Evolutionary conservation across 2,888 invertebrate species (phyloP).

Genomic region (Leptodirus hochenwartii): DNA sequence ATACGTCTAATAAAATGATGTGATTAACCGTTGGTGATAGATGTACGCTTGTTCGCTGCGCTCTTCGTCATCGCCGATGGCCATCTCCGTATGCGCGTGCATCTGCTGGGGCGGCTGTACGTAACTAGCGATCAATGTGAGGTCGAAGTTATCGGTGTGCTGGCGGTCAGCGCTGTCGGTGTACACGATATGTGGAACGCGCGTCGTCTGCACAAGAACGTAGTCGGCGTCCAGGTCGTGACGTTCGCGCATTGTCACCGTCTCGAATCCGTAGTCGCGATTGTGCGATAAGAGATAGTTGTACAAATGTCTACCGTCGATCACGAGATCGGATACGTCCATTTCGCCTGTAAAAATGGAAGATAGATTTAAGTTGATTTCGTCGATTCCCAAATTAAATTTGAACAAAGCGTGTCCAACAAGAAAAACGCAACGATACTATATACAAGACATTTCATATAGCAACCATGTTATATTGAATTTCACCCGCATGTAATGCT

Average conservation of each 20-base stretch:
- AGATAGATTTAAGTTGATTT: slow-evolving; percentile 25
- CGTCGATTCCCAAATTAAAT: slow-evolving; percentile 2
- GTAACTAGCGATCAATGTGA: slow-evolving; percentile 46
- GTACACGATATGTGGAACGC: slow-evolving; percentile 35
- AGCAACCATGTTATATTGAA: too few species aligned
- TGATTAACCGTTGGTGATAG: slow-evolving; percentile 8
- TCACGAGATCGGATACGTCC: too few species aligned
- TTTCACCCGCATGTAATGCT: too few species aligned
- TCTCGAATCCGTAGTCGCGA: slow-evolving; percentile 45
- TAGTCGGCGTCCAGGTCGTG: slow-evolving; percentile 31
- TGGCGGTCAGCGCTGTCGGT: slow-evolving; percentile 39
- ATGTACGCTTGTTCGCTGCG: background rate
- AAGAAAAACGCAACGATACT: background rate
- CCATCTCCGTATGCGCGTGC: slow-evolving; percentile 19
- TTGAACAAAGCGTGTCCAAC: slow-evolving; percentile 2
- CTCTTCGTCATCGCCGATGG: too few species aligned
- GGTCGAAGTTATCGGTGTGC: slow-evolving; percentile 46
- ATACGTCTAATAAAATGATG: slow-evolving; percentile 5
- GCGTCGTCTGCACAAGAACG: slow-evolving; percentile 41
- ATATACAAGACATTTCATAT: too few species aligned
- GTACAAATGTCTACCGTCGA: slow-evolving; percentile 44
- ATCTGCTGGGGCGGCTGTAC: slow-evolving; percentile 24
- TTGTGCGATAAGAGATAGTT: slow-evolving; percentile 51
- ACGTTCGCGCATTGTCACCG: slow-evolving; percentile 37
- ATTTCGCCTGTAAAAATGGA: slow-evolving; percentile 33